Conservation (phyloP, 2,888 invertebrate species). For the Drosophila lutescens region DNA sequence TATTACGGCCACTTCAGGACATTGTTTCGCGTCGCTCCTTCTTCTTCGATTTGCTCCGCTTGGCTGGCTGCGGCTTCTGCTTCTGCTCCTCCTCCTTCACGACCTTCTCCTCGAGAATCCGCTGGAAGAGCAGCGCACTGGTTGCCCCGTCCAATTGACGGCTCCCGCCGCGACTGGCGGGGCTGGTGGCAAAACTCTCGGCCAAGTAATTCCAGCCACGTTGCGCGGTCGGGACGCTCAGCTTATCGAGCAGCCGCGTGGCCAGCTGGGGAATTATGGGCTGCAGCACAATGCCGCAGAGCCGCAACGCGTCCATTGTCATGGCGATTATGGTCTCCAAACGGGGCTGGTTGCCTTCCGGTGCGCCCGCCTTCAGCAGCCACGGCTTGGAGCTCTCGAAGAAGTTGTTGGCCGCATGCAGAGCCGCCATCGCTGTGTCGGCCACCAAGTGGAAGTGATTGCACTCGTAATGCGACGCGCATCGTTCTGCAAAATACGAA, state of each 20-base stretch:
- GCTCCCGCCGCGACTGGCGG: conserved; percentile 28
- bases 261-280: conserved; percentile 93
- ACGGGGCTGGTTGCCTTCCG: conserved; percentile 84
- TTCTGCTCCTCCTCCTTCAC: conserved; percentile 23
- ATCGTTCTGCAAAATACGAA: conserved; percentile 85
- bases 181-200: conserved; percentile 67
- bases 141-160: conserved; percentile 52
- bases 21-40: conserved; percentile 46
- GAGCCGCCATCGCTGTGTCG: conserved; percentile 89
- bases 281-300: conserved; percentile 91
- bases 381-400: conserved; percentile 95
- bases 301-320: conserved; percentile 93
- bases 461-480: conserved; percentile 88
- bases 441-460: conserved; percentile 93
- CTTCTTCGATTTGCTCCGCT: conserved; percentile 63
- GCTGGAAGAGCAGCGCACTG: conserved; percentile 80
- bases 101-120: conserved; percentile 70
- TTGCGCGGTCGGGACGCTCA: conserved; percentile 85
- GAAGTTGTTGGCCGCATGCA: conserved; percentile 93
- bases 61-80: conserved; percentile 37
- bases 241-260: conserved; percentile 88
- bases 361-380: conserved; percentile 87
- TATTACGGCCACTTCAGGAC: conserved; percentile 67
- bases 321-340: conserved; percentile 91
- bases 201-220: conserved; percentile 85